These are phyloP conservation scores for Diploptera punctata DNA, from an alignment of 2,888 invertebrate genomes.

Conservation along the genomic window DNA sequence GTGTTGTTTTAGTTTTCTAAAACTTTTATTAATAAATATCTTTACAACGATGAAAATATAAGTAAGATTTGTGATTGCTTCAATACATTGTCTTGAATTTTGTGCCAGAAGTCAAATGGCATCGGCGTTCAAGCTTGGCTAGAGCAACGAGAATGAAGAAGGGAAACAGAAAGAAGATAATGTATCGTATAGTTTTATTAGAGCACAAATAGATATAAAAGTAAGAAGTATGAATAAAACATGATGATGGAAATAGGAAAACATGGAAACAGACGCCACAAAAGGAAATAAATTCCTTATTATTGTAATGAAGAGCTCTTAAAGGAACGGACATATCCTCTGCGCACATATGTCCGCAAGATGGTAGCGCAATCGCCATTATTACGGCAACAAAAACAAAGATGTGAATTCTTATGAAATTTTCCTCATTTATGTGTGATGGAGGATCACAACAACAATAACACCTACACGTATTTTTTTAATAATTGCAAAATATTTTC, in stretches of 20 bases:
- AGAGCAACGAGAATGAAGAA: not conserved
- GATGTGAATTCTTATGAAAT: no score
- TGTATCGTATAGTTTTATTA: slow-evolving; percentile 15
- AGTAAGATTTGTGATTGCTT: no score
- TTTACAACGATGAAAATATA: no score
- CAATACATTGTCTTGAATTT: no score
- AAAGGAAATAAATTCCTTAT: slow-evolving; percentile 23
- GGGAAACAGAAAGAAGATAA: not conserved
- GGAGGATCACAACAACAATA: no score
- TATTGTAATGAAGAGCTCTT: not conserved
- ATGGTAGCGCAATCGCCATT: slow-evolving; percentile 7
- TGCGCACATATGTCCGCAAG: slow-evolving; percentile 19
- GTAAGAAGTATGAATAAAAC: slow-evolving; percentile 14
- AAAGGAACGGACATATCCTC: slow-evolving; percentile 25
- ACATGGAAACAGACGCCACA: slow-evolving; percentile 27
- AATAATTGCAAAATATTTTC: no score
- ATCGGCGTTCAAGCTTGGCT: not conserved
- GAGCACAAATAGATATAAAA: slow-evolving; percentile 11
- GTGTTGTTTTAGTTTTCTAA: no score
- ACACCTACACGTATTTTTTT: no score
- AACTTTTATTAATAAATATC: no score
- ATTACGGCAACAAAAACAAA: not conserved
- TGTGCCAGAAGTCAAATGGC: not conserved
- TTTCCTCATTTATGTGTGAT: no score
- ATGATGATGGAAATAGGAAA: slow-evolving; percentile 24